phyloP scores from a whole-genome alignment of 2,113 vertebrate genomes.

The Charina bottae region DNA sequence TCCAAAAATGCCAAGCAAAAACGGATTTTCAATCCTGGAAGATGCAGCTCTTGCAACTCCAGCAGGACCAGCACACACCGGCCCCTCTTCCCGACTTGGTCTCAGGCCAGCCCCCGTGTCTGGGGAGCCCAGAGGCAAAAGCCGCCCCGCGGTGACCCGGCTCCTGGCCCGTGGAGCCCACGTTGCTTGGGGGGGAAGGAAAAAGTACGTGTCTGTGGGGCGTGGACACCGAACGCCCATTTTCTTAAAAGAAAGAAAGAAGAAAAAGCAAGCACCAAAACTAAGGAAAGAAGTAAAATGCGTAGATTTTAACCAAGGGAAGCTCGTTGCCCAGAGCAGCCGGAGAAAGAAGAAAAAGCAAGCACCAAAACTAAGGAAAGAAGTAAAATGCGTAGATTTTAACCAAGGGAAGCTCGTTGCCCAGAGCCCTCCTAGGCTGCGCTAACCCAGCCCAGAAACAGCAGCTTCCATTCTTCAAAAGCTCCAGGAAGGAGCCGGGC shows the following conservation, averaged over 20 bases:
- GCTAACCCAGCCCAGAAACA: accelerated
- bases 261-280: background rate
- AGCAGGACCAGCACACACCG: no score
- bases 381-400: background rate
- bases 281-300: background rate
- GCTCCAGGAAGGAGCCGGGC: background rate
- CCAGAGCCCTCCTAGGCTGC: background rate
- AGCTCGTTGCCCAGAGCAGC: no score
- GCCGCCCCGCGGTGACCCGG: background rate
- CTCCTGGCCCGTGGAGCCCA: background rate
- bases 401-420: background rate
- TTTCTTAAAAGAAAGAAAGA: background rate
- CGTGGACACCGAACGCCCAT: background rate
- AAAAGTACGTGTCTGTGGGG: background rate
- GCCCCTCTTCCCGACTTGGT: background rate
- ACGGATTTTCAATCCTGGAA: background rate
- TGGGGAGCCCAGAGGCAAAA: background rate
- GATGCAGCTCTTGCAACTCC: background rate
- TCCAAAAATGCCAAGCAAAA: no score
- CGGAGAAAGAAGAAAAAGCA: background rate
- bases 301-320: background rate
- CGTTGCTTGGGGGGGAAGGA: background rate
- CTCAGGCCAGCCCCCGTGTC: background rate
- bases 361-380: background rate
- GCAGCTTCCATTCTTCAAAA: background rate